phyloP scores from a whole-genome alignment of 1,140 invertebrate species.

The Glomeris maerens region DNA sequence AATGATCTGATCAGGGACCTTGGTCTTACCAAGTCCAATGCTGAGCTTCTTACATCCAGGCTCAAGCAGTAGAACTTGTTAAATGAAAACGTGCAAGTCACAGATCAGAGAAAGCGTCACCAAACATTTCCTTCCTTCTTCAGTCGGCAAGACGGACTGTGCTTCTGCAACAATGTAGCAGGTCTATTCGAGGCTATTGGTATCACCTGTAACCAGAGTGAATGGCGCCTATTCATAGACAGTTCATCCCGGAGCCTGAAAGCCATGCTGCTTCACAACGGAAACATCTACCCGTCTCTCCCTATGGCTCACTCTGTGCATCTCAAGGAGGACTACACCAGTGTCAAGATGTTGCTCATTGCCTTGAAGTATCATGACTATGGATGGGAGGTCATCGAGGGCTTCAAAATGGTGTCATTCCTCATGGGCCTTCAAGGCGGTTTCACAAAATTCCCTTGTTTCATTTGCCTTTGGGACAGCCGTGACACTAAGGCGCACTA shows the following conservation, averaged over 20 bases:
- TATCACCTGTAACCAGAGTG: too few species aligned
- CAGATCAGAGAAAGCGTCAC: conserved; percentile 14
- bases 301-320: conserved; percentile 24
- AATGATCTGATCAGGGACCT: conserved; percentile 13
- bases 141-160: conserved; percentile 19
- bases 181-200: conserved; percentile 21
- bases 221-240: conserved; percentile 26
- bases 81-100: conserved; percentile 5
- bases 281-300: conserved; percentile 25
- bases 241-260: conserved; percentile 24
- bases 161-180: conserved; percentile 20
- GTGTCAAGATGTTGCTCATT: conserved; percentile 23
- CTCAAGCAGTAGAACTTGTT: conserved; percentile 14
- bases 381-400: conserved; percentile 25
- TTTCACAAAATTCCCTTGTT: conserved; percentile 32
- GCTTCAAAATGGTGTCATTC: conserved; percentile 28
- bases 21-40: conserved; percentile 12
- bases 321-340: conserved; percentile 26
- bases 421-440: conserved; percentile 29
- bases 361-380: conserved; percentile 25
- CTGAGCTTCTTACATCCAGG: conserved; percentile 15
- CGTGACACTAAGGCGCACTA: conserved; percentile 26
- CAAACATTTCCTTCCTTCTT: conserved; percentile 13
- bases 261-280: conserved; percentile 26
- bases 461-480: conserved; percentile 33